A percentile compares a stretch with the other conserved stretches of the same genome.
Evolutionary conservation across 2,113 vertebrate species (phyloP).

Genomic region (Catharus minimus): DNA sequence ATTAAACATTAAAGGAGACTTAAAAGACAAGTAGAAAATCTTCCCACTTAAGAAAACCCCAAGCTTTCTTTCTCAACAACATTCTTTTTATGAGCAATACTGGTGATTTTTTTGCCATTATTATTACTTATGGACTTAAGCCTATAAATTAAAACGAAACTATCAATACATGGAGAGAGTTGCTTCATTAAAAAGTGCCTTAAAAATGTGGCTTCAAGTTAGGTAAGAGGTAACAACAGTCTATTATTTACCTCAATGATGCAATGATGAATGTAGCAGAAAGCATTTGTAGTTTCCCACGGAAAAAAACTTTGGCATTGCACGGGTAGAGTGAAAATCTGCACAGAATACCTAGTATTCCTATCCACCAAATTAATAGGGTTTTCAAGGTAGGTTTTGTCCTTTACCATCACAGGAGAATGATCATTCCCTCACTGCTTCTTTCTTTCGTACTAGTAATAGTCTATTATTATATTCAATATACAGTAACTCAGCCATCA

Average conservation of each 20-base stretch:
- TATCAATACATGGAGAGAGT: background rate
- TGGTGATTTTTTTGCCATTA: background rate
- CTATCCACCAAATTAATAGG: background rate
- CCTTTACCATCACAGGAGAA: background rate
- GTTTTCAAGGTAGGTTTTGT: background rate
- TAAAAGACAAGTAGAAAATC: background rate
- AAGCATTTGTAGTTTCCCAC: background rate
- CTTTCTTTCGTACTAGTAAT: background rate
- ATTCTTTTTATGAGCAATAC: background rate
- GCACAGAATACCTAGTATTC: background rate
- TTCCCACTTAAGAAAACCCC: background rate
- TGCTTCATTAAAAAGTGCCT: background rate
- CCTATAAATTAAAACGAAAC: accelerated
- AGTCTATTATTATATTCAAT: background rate
- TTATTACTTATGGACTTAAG: background rate
- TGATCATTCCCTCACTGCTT: background rate
- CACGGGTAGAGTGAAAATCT: background rate
- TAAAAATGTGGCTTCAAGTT: background rate
- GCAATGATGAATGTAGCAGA: background rate
- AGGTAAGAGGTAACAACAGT: background rate
- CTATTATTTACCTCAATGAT: background rate
- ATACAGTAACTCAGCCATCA: background rate
- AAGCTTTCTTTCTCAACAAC: background rate
- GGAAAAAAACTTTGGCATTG: background rate
- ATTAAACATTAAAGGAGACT: background rate